Conservation (phyloP, 2,888 invertebrate species). For the Pheosia tremula region DNA sequence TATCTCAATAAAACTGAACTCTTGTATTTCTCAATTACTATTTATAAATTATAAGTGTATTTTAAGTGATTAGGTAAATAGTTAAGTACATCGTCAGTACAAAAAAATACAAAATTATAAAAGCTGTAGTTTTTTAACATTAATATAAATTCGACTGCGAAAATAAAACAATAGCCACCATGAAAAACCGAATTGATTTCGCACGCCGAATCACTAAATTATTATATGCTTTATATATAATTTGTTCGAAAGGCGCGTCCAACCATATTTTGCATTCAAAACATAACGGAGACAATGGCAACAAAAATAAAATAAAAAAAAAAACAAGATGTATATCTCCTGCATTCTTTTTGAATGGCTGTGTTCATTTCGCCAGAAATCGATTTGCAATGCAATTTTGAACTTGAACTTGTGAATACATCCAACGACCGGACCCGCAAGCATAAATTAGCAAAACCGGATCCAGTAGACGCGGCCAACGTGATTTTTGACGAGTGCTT, state of each 20-base stretch:
- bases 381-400: slow-evolving; percentile 39
- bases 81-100: too few relatives aligned
- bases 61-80: too few relatives aligned
- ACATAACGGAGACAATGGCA: not conserved
- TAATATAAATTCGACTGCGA: not conserved
- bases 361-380: slow-evolving; percentile 31
- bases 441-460: slow-evolving; percentile 13
- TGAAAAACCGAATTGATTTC: slow-evolving; percentile 2
- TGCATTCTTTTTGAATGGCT: slow-evolving; percentile 17
- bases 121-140: not conserved
- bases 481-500: not conserved
- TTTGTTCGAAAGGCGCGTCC: not conserved
- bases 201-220: not conserved
- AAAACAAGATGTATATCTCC: not conserved
- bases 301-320: slow-evolving; percentile 5
- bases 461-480: not conserved
- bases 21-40: too few relatives aligned
- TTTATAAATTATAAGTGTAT: too few relatives aligned
- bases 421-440: slow-evolving; percentile 8
- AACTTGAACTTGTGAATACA: slow-evolving; percentile 39
- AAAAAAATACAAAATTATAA: too few relatives aligned
- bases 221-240: not conserved
- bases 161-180: not conserved
- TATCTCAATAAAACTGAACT: too few relatives aligned
- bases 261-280: slow-evolving; percentile 8